These are phyloP conservation scores for Hirtodrosophila cameraria DNA, from an alignment of 2,888 invertebrate species.

Conservation along the genomic window DNA sequence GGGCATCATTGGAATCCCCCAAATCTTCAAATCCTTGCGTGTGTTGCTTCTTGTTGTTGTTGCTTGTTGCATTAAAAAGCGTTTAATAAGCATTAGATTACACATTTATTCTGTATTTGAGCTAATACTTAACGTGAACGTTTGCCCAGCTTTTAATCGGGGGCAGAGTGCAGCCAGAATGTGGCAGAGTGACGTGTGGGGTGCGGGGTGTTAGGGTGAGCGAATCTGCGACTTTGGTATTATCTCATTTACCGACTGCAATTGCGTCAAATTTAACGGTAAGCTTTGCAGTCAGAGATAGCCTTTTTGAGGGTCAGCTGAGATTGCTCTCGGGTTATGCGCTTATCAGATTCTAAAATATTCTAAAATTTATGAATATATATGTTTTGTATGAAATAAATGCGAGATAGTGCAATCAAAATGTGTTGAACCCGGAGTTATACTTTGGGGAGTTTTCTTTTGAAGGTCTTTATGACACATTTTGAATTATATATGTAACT, in stretches of 20 bases:
- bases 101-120: conserved; percentile 35
- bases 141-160: conserved; percentile 4
- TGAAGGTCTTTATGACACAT: too few relatives aligned
- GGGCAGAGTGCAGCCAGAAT: too few relatives aligned
- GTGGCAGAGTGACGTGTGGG: not conserved
- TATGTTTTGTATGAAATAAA: too few relatives aligned
- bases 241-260: conserved; percentile 36
- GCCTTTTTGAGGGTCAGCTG: conserved; percentile 5
- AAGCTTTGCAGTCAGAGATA: conserved; percentile 19
- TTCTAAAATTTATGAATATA: too few relatives aligned
- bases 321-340: not conserved
- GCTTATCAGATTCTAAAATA: conserved; percentile 10
- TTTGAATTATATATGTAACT: too few relatives aligned
- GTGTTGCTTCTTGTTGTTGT: conserved; percentile 32
- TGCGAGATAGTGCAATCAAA: too few relatives aligned
- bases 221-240: conserved; percentile 17
- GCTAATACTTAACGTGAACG: conserved; percentile 7
- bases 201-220: conserved; percentile 45
- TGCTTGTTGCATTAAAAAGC: conserved; percentile 70
- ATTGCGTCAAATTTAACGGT: conserved; percentile 44
- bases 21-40: conserved; percentile 38
- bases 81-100: conserved; percentile 78
- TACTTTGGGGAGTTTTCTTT: too few relatives aligned
- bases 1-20: conserved; percentile 31
- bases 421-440: too few relatives aligned